Conservation (phyloP, 2,888 invertebrate species). For the Imbricaverruca yamaguchii region DNA sequence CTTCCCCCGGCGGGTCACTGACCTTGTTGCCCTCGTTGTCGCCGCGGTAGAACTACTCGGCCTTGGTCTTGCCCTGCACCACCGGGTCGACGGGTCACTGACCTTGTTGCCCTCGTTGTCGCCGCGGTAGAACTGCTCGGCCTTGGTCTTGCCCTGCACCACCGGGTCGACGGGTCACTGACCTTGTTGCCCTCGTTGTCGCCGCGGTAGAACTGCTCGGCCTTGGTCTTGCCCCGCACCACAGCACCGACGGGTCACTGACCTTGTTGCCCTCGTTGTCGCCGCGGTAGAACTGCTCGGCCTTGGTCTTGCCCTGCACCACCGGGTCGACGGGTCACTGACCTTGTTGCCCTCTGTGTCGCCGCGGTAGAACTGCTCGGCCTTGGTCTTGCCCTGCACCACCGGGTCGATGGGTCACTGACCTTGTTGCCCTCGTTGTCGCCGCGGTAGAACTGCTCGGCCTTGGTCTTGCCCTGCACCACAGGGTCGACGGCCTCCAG, state of each 20-base stretch:
- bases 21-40: constrained; percentile 87
- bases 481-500: constrained; percentile 91
- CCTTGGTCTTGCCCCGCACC: too few relatives aligned
- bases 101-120: too few relatives aligned
- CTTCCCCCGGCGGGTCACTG: background rate
- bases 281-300: too few relatives aligned
- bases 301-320: too few relatives aligned
- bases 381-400: constrained; percentile 39
- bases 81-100: too few relatives aligned
- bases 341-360: constrained; percentile 87
- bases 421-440: constrained; percentile 87
- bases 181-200: too few relatives aligned
- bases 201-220: too few relatives aligned
- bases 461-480: constrained; percentile 89
- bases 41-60: constrained; percentile 90
- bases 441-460: constrained; percentile 90
- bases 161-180: too few relatives aligned
- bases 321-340: background rate
- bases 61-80: constrained; percentile 89
- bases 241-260: too few relatives aligned
- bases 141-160: too few relatives aligned
- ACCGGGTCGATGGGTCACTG: constrained; percentile 49
- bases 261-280: too few relatives aligned
- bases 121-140: too few relatives aligned
- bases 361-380: constrained; percentile 90